Percentiles rank a stretch among this genome's conserved stretches.
Evolutionary conservation across 2,797 vertebrate species (phyloP).

Genomic region (Pseudomugil tenellus): DNA sequence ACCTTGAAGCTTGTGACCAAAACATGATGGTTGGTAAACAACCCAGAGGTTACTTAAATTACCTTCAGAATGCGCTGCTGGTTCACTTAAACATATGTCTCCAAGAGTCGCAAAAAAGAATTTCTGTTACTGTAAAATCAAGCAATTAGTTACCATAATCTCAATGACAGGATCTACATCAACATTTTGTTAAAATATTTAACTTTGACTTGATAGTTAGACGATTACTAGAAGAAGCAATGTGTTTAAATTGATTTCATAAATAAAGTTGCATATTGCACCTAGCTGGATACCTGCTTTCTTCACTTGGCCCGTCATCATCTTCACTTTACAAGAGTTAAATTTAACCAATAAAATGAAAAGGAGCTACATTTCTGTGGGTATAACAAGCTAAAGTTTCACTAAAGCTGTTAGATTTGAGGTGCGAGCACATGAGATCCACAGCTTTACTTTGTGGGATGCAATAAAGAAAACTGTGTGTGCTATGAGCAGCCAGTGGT

Average conservation of each 20-base stretch:
- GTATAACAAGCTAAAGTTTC: constrained; percentile 13
- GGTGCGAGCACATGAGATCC: constrained; percentile 12
- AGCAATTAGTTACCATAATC: not conserved
- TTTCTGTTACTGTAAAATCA: not conserved
- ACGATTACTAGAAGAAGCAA: not conserved
- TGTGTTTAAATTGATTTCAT: not conserved
- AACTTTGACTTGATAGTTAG: not conserved
- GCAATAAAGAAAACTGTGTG: constrained; percentile 5
- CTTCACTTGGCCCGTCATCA: not conserved
- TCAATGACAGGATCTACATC: not conserved
- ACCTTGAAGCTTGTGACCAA: not conserved
- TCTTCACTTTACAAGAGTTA: constrained; percentile 8
- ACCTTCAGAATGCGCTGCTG: too few relatives aligned
- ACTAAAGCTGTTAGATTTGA: constrained; percentile 10
- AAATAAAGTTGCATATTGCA: not conserved
- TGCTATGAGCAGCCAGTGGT: not conserved
- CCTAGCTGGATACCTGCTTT: not conserved
- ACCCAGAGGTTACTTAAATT: not conserved
- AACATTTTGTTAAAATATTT: not conserved
- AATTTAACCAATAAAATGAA: constrained; percentile 9
- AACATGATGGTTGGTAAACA: not conserved
- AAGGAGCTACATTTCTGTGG: constrained; percentile 15
- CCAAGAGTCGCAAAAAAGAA: not conserved
- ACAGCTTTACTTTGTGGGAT: constrained; percentile 3
- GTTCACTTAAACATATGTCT: not conserved